phyloP scores from a whole-genome alignment of 2,888 invertebrate genomes.

The Artemia sinica region DNA sequence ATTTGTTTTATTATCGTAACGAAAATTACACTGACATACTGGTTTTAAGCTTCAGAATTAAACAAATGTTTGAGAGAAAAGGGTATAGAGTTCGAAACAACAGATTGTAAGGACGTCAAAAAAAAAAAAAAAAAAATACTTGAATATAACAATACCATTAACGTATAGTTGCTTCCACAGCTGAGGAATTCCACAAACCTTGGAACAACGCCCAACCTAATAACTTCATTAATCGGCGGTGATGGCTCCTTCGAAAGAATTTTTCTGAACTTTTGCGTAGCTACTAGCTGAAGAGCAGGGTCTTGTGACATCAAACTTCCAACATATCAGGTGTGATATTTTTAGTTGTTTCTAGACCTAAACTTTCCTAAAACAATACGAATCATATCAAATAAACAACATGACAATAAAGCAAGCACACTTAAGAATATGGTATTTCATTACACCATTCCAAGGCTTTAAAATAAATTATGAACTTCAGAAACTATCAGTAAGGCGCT shows the following conservation, averaged over 20 bases:
- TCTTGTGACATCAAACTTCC: constrained; percentile 53
- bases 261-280: constrained; percentile 84
- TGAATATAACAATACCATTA: constrained; percentile 47
- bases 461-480: no score
- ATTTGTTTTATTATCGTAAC: no score
- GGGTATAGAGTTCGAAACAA: no score
- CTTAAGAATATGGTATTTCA: no score
- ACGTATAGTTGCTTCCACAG: constrained; percentile 58
- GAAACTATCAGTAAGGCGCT: no score
- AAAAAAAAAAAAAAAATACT: no score
- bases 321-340: constrained; percentile 65
- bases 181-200: constrained; percentile 79
- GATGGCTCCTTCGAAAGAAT: constrained; percentile 82
- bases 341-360: not conserved
- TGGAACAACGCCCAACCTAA: constrained; percentile 80
- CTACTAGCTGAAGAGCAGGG: constrained; percentile 53
- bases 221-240: constrained; percentile 93
- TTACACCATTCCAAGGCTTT: no score
- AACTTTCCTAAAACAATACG: no score
- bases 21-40: no score
- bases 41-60: constrained; percentile 14
- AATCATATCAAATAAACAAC: no score
- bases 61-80: constrained; percentile 3
- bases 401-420: no score
- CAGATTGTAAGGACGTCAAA: no score